phyloP scores from a whole-genome alignment of 2,888 invertebrate species.

The Cantharis rustica region DNA sequence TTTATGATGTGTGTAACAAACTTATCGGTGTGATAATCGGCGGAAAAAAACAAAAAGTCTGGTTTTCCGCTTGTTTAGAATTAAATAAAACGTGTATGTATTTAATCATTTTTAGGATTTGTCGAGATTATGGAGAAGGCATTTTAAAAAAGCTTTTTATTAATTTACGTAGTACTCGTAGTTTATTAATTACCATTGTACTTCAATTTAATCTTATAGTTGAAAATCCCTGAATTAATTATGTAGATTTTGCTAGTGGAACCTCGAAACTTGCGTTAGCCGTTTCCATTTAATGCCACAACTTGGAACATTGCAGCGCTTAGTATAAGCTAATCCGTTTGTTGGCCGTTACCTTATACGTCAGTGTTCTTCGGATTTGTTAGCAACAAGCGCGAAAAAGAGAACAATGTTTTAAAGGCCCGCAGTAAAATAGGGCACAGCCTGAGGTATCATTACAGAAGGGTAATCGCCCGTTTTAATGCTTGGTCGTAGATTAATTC shows the following conservation, averaged over 20 bases:
- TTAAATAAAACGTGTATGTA: not conserved
- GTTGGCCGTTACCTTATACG: conserved; percentile 6
- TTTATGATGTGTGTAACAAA: not conserved
- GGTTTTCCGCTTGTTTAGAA: not conserved
- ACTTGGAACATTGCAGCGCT: conserved; percentile 20
- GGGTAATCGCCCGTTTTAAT: conserved; percentile 27
- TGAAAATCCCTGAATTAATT: conserved; percentile 20
- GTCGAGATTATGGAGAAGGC: not conserved
- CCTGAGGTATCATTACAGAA: conserved; percentile 20
- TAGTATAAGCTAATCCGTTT: conserved; percentile 20
- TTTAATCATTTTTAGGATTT: not conserved
- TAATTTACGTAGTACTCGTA: not conserved
- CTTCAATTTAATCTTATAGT: conserved; percentile 13
- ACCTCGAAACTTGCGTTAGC: conserved; percentile 17
- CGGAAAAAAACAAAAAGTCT: not conserved
- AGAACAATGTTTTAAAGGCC: conserved; percentile 1
- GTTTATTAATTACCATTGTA: not conserved
- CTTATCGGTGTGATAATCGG: not conserved
- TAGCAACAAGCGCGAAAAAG: conserved; percentile 5
- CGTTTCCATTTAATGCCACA: conserved; percentile 17
- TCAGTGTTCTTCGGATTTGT: conserved; percentile 4
- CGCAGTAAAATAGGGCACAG: conserved; percentile 1
- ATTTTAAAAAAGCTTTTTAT: not conserved
- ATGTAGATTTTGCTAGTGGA: conserved; percentile 16
- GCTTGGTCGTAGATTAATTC: conserved; percentile 24